Evolutionary conservation across 2,797 vertebrate species (phyloP), one percentile per base, ranked within the genome.

Genomic region (Acestrorhynchus altus): DNA sequence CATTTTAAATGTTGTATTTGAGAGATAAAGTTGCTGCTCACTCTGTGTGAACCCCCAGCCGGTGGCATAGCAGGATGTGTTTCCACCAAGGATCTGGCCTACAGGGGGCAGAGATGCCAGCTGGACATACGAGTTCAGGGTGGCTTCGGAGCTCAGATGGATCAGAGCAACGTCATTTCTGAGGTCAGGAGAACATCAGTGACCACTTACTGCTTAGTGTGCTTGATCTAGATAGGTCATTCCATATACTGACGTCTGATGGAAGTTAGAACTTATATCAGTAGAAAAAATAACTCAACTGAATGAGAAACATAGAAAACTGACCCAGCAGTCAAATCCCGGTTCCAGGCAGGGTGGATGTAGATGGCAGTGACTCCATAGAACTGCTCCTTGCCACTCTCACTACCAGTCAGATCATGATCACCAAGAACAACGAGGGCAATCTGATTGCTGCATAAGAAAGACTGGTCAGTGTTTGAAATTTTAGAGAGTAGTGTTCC

Each of bases 101-200:
- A 80, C 68, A 18, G 31, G 51, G 49, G 96, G 95, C 84, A 98
- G 92, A 10, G 68, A 28, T 0, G 79, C 96, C 67, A 97, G 89
- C 89, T 96, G 87, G 79, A 97, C 93, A 0, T 93, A 75, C 80
- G 2, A 83, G 91, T 95, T 96, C 35, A 98, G 92, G 73, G 83
- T 76, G 26, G 92, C 94, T 0, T 69, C 89, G 51, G 88, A 7
- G 69, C 90, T 80, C 88, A 97, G 93, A 63, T 85, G 92, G 80
- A 98, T 83, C 31, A 98, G 86, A 56, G 96, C 96, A 0, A 97
- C 96, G 88, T 97, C 96, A 28, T 91, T 95, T 46, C 96, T 98
- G 87, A 73, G 24, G 44, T 59, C 18, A 76, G 42, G 10, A 24
- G 12, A 65, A 13, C 63, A 65, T 15, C n/a, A 64, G 0, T 13